Evolutionary conservation across 2,888 invertebrate genomes (phyloP).

Genomic region (Drosophila subquinaria): DNA sequence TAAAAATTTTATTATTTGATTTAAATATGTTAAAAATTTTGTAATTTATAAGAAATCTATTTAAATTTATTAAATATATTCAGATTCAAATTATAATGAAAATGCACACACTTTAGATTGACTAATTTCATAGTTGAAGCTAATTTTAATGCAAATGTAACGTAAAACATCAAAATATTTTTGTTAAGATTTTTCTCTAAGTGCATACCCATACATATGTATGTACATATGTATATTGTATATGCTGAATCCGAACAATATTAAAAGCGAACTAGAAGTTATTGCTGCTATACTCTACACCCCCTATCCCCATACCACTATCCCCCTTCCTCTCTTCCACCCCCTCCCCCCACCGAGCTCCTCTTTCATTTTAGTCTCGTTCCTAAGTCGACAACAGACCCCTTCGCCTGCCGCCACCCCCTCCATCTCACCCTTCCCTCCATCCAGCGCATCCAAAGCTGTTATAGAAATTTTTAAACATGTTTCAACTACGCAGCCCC

Average conservation of each 20-base stretch:
- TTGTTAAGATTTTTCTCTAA: too few species aligned
- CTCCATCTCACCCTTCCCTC: too few species aligned
- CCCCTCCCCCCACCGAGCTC: neutral
- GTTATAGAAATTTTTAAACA: constrained; percentile 80
- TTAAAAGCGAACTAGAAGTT: constrained; percentile 79
- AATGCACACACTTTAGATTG: too few species aligned
- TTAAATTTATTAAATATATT: too few species aligned
- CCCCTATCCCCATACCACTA: too few species aligned
- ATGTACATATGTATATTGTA: constrained; percentile 6
- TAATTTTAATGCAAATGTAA: too few species aligned
- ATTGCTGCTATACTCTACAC: constrained; percentile 51
- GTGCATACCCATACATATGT: constrained; percentile 6
- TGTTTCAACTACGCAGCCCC: constrained; percentile 75
- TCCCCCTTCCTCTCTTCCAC: neutral
- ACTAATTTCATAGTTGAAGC: too few species aligned
- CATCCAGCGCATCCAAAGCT: constrained; percentile 39
- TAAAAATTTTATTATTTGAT: too few species aligned
- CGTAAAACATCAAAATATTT: too few species aligned
- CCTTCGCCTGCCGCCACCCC: constrained; percentile 22
- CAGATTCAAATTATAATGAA: too few species aligned
- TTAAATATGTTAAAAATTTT: too few species aligned
- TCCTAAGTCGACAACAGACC: constrained; percentile 10
- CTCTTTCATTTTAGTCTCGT: constrained; percentile 4
- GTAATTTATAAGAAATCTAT: too few species aligned
- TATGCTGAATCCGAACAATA: constrained; percentile 71